Base-by-base conservation (phyloP, 2,113 vertebrate genomes). In the Galbula dea region DNA sequence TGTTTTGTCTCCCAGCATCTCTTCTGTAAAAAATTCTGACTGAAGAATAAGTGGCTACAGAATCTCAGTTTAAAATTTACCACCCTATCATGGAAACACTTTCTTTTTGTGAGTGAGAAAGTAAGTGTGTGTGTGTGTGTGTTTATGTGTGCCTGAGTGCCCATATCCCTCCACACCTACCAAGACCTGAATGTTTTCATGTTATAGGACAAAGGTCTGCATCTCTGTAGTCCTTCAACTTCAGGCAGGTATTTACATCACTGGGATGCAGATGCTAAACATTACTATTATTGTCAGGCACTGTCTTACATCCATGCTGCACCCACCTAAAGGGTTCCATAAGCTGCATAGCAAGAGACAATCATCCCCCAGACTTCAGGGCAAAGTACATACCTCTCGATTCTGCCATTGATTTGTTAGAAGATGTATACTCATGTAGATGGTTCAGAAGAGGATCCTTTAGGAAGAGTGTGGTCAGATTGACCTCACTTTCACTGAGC, bases 391-490 rank as follows among this genome's bases (percentile, higher is more conserved):
- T 71, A 68, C 71, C 73, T 94, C 86, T 94, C 39, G 0, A 71
- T 95, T 93, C 78, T 92, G 84, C 71, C 90, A 92, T 94, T 92
- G 92, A 96, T 95, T 94, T 96, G 55, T 92, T 71, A 91, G 91
- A 78, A 95, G 91, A 94, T 67, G 87, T 91, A 66, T 88, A 74
- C 92, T 94, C 82, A 73, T 91, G 84, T 45, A 85, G 79, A 82
- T 76, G 67, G 85, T 83, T 94, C 83, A 92, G 85, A 86, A 93
- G 87, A 95, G 93, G 93, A 95, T 95, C 92, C 90, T 89, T 88
- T 91, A 92, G 95, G 87, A 94, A 90, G 87, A 89, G 85, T 92
- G 87, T 96, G 95, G 95, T 96, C 95, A 94, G 93, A 95, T 89
- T 97, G 93, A 96, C 96, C 95, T 94, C 85, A 79, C 73, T 96